Evolutionary conservation across 2,888 invertebrate species (phyloP).

Genomic region (Aspidiotus destructor): DNA sequence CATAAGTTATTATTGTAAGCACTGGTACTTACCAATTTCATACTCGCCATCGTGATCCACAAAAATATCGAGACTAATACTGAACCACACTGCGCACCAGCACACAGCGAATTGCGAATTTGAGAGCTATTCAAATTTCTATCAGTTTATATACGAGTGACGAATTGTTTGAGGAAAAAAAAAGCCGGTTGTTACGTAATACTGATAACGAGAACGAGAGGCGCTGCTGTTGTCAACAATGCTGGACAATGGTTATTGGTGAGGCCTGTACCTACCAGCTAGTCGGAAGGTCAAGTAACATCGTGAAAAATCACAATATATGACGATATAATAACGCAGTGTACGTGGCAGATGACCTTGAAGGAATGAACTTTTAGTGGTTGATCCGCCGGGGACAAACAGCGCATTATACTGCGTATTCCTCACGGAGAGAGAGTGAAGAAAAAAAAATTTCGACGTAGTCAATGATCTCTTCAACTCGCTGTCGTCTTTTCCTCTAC

Average conservation of each 20-base stretch:
- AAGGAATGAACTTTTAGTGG: too few relatives aligned
- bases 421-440: too few relatives aligned
- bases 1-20: too few relatives aligned
- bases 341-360: too few relatives aligned
- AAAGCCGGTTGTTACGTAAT: conserved; percentile 16
- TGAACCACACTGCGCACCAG: too few relatives aligned
- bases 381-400: too few relatives aligned
- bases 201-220: neutral
- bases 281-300: conserved; percentile 3
- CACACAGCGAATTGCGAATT: neutral
- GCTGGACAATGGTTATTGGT: neutral
- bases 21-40: conserved; percentile 6
- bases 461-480: too few relatives aligned
- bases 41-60: conserved; percentile 5
- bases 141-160: conserved; percentile 6
- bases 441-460: too few relatives aligned
- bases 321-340: neutral
- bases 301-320: conserved; percentile 8
- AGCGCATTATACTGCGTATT: too few relatives aligned
- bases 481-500: too few relatives aligned
- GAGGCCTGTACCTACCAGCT: neutral
- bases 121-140: neutral
- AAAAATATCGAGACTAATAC: too few relatives aligned
- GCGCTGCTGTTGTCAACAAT: conserved; percentile 16
- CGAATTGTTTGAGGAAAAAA: conserved; percentile 1